Percentiles rank a stretch among this genome's conserved stretches.
phyloP scores from a whole-genome alignment of 1,140 invertebrate genomes.

The Danaus melanippus region DNA sequence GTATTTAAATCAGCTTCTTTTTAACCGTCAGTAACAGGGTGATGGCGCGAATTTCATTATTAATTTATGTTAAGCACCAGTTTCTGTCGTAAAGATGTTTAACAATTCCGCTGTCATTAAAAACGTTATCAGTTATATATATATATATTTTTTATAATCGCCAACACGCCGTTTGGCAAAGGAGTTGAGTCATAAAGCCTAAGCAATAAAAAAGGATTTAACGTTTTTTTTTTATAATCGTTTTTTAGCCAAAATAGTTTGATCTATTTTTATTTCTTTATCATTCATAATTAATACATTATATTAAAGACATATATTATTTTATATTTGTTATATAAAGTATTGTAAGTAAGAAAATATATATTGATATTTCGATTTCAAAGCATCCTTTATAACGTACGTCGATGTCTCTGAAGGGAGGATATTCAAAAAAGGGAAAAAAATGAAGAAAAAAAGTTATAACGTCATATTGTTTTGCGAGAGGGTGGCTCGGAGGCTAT shows the following conservation, averaged over 20 bases:
- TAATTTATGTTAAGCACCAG: slow-evolving; percentile 68
- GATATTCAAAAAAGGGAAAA: slow-evolving; percentile 66
- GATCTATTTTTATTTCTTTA: not conserved
- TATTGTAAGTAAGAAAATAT: slow-evolving; percentile 1
- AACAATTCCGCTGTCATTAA: slow-evolving; percentile 36
- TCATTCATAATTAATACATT: slow-evolving; percentile 1
- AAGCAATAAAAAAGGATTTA: slow-evolving; percentile 1
- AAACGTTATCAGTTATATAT: slow-evolving; percentile 40
- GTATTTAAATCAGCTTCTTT: slow-evolving; percentile 55
- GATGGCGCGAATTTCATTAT: slow-evolving; percentile 63
- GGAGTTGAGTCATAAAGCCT: slow-evolving; percentile 19
- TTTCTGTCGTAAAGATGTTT: slow-evolving; percentile 49
- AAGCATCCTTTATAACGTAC: slow-evolving; percentile 24
- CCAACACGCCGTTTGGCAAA: slow-evolving; percentile 26
- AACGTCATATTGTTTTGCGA: slow-evolving; percentile 70
- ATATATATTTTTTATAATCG: slow-evolving; percentile 36
- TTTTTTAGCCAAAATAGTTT: too few relatives aligned
- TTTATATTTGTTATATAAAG: not conserved
- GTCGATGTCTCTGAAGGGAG: slow-evolving; percentile 51
- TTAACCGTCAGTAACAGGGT: slow-evolving; percentile 58
- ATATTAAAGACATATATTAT: too few relatives aligned
- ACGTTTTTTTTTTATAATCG: too few relatives aligned
- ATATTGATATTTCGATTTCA: slow-evolving; percentile 7
- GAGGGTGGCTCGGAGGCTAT: slow-evolving; percentile 32
- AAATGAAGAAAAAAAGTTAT: slow-evolving; percentile 68